phyloP scores from a whole-genome alignment of 2,888 invertebrate species.

The Bellardia pandia region DNA sequence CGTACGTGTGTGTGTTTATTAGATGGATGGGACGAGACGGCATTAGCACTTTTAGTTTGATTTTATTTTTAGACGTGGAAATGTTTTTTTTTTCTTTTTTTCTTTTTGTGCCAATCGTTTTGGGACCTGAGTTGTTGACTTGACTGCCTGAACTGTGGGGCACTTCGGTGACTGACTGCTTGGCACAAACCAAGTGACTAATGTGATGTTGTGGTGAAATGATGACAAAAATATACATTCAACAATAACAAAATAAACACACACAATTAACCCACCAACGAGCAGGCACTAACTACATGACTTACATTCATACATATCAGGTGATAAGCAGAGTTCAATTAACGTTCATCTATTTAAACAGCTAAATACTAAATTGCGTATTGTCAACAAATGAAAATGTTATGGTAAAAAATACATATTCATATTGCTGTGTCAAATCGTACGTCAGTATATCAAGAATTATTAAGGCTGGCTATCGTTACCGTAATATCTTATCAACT shows the following conservation, averaged over 20 bases:
- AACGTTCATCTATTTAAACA: neutral
- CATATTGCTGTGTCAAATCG: too few species aligned
- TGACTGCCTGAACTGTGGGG: constrained; percentile 69
- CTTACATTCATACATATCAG: neutral
- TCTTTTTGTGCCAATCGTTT: constrained; percentile 61
- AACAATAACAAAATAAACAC: constrained; percentile 15
- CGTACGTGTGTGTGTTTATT: constrained; percentile 1
- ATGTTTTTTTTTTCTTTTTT: constrained; percentile 37
- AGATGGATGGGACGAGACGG: constrained; percentile 57
- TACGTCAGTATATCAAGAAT: too few species aligned
- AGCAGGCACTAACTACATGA: neutral
- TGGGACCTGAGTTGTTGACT: constrained; percentile 68
- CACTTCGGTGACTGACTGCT: constrained; percentile 64
- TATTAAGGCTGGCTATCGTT: too few species aligned
- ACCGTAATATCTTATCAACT: too few species aligned
- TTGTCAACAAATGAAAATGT: too few species aligned
- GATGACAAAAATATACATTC: constrained; percentile 49
- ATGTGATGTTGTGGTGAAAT: constrained; percentile 58
- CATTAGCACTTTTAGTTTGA: constrained; percentile 63
- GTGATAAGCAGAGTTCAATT: neutral
- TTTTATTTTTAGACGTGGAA: constrained; percentile 69
- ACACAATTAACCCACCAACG: constrained; percentile 33
- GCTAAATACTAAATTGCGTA: too few species aligned
- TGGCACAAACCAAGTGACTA: constrained; percentile 64
- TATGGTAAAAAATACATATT: too few species aligned